Evolutionary conservation across 2,888 invertebrate genomes (phyloP), one percentile per base, ranked within the genome.

Genomic region (Mythimna lalbum): DNA sequence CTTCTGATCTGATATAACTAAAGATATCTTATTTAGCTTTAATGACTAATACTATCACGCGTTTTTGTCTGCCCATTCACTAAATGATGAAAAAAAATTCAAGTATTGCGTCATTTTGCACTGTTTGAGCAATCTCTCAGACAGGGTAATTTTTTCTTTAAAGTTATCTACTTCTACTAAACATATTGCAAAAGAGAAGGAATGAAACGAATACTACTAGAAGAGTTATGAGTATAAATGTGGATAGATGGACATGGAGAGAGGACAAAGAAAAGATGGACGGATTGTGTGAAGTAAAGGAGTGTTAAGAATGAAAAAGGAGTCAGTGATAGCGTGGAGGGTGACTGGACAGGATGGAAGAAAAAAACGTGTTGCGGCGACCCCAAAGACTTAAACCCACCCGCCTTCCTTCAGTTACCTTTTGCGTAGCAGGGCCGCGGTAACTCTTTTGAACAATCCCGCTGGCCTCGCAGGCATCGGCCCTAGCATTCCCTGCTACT

Each of bases 91-190:
- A 14, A 7, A 31, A 1, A 5, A 23, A 27, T 50, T 9, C 0
- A 23, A 50, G n/a, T 39, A 47, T 78, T 78, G 53, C 78, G n/a
- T 78, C 62, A 74, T 78, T 31, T 57, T 70, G 4, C 5, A 19
- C 12, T n/a, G 7, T 63, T 57, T 49, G 0, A 52, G n/a, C n/a
- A 50, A 12, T 53, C 43, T 33, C 27, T 74, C n/a, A n/a, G 66
- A 43, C 21, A 43, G 14, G 19, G 50, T 33, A 19, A 47, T 36
- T 63, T 39, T 6, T 43, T 33, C 19, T 19, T 14, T 43, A 17
- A 14, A 39, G 39, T 14, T n/a, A n/a, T n/a, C n/a, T n/a, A n/a
- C n/a, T n/a, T n/a, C n/a, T n/a, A n/a, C n/a, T n/a, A n/a, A n/a
- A n/a, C n/a, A n/a, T n/a, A n/a, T n/a, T n/a, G n/a, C n/a, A n/a